Evolutionary conservation across 2,797 vertebrate genomes (phyloP).

Genomic region (Orientallactaga sibirica): DNA sequence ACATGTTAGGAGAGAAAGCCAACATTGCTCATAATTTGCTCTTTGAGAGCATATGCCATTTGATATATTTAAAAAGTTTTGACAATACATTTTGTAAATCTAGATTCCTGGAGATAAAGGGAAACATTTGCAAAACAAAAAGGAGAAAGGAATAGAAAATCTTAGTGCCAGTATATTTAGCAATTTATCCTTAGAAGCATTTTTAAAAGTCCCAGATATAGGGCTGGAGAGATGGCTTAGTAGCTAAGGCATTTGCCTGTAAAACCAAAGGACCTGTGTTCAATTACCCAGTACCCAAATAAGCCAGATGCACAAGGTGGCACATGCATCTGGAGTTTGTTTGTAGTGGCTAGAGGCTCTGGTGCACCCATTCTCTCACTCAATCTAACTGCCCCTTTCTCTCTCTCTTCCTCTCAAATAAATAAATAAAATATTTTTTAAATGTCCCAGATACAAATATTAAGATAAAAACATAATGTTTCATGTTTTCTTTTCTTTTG

Average conservation of each 20-base stretch:
- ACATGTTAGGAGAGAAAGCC: neutral
- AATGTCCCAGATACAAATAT: neutral
- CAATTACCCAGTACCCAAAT: too few relatives aligned
- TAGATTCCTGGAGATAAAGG: neutral
- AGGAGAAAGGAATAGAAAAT: neutral
- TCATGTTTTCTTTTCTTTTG: neutral
- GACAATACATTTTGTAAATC: neutral
- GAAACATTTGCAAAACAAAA: neutral
- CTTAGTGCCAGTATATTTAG: neutral
- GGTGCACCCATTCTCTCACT: too few relatives aligned
- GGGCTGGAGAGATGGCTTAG: too few relatives aligned
- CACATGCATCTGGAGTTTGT: too few relatives aligned
- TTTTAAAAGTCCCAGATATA: neutral
- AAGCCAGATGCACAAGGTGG: too few relatives aligned
- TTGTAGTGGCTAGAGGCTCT: too few relatives aligned
- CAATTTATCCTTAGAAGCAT: neutral
- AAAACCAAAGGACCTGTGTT: too few relatives aligned
- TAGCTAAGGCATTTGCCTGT: too few relatives aligned
- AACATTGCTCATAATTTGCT: neutral
- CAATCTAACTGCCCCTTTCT: too few relatives aligned
- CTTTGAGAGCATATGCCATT: neutral
- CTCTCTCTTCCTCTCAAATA: too few relatives aligned
- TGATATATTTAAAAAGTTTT: neutral
- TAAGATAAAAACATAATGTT: neutral
- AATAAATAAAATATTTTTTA: too few relatives aligned